Evolutionary conservation across 1,140 invertebrate species (phyloP).

Genomic region (Procambarus clarkii): DNA sequence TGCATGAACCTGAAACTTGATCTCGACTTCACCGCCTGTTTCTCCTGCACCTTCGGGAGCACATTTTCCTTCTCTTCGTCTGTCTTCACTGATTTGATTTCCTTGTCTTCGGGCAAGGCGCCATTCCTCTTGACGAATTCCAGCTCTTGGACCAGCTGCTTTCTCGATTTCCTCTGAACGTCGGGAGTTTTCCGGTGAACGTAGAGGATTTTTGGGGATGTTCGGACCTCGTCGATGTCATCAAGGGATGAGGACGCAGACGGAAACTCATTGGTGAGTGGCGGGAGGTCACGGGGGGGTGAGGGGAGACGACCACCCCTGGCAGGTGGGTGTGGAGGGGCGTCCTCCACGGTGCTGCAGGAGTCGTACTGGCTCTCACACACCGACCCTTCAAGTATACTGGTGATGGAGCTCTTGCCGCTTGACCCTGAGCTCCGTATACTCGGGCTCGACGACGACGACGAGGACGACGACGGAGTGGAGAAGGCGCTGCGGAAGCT

Average conservation of each 20-base stretch:
- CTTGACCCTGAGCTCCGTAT: constrained; percentile 41
- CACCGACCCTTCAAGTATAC: constrained; percentile 51
- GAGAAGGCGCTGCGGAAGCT: constrained; percentile 47
- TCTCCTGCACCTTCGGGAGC: neutral
- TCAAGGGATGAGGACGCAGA: constrained; percentile 35
- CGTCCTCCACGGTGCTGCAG: constrained; percentile 16
- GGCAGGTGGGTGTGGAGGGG: neutral
- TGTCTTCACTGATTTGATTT: neutral
- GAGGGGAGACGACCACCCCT: neutral
- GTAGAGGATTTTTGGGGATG: constrained; percentile 49
- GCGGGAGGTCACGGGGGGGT: neutral
- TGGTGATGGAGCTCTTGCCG: constrained; percentile 51
- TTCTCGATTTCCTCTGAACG: constrained; percentile 31
- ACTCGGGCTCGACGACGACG: constrained; percentile 40
- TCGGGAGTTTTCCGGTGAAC: constrained; percentile 53
- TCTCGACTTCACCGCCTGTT: neutral
- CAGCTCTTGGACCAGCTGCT: constrained; percentile 48
- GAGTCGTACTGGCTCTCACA: constrained; percentile 35
- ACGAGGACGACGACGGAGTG: constrained; percentile 36
- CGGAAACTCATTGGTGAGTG: constrained; percentile 2
- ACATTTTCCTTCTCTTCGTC: constrained; percentile 15
- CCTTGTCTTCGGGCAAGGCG: constrained; percentile 21
- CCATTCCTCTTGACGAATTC: constrained; percentile 35
- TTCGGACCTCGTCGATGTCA: neutral
- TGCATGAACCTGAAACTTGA: constrained; percentile 46